Percentiles rank a stretch among this genome's conserved stretches.
Conservation (phyloP, 2,888 invertebrate species). For the Acronicta leporina region DNA sequence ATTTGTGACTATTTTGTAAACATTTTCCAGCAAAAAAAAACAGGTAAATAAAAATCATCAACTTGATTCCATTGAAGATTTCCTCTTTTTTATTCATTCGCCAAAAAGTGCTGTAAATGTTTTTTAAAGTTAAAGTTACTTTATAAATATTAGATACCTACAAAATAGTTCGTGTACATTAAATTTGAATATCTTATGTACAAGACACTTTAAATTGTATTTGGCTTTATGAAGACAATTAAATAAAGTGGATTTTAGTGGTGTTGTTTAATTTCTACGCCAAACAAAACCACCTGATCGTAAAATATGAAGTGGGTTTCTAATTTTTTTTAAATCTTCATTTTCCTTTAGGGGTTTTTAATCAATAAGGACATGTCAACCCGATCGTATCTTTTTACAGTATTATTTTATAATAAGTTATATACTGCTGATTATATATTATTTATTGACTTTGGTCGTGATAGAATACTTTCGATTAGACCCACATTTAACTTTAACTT, state of each 20-base stretch:
- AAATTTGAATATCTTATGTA: constrained; percentile 51
- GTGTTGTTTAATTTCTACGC: constrained; percentile 15
- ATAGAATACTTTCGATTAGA: too few relatives aligned
- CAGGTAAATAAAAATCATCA: too few relatives aligned
- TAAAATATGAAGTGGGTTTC: too few relatives aligned
- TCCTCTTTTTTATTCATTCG: background rate
- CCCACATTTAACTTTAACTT: too few relatives aligned
- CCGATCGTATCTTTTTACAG: too few relatives aligned
- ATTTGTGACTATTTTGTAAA: constrained; percentile 26
- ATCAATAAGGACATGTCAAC: too few relatives aligned
- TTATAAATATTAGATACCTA: constrained; percentile 35
- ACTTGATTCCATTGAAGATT: background rate
- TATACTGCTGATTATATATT: too few relatives aligned
- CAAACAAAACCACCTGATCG: too few relatives aligned
- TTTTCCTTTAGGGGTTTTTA: too few relatives aligned
- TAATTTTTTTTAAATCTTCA: too few relatives aligned
- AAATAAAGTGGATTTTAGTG: constrained; percentile 48
- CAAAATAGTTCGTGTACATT: constrained; percentile 29
- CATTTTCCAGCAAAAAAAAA: background rate
- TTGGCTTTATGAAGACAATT: constrained; percentile 55
- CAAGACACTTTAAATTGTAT: constrained; percentile 54
- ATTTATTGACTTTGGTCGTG: too few relatives aligned
- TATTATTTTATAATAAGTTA: too few relatives aligned
- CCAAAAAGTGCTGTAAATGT: constrained; percentile 42
- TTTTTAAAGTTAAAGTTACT: constrained; percentile 37